A percentile compares a stretch with the other conserved stretches of the same genome.
phyloP scores from a whole-genome alignment of 2,888 invertebrate genomes.

The Galerucella pusilla region DNA sequence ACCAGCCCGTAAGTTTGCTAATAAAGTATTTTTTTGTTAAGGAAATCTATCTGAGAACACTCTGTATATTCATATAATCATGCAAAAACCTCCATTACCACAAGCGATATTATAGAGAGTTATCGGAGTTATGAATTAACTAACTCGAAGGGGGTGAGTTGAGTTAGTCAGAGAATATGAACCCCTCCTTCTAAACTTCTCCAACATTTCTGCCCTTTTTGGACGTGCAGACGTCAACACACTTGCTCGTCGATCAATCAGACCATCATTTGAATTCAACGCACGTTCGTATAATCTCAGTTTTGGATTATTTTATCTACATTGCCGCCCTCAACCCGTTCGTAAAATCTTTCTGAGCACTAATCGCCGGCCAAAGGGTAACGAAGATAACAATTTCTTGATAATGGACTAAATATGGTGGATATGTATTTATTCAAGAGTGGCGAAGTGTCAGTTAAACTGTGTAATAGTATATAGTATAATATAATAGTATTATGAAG shows the following conservation, averaged over 20 bases:
- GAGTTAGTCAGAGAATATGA: constrained; percentile 31
- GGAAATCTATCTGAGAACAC: too few relatives aligned
- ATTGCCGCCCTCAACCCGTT: constrained; percentile 59
- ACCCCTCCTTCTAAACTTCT: constrained; percentile 28
- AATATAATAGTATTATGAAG: too few relatives aligned
- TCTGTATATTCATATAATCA: too few relatives aligned
- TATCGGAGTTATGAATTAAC: constrained; percentile 45
- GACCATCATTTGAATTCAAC: constrained; percentile 62
- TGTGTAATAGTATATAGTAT: too few relatives aligned
- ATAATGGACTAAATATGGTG: background rate
- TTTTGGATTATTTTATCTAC: constrained; percentile 65
- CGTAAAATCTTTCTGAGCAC: background rate
- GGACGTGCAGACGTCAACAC: constrained; percentile 51
- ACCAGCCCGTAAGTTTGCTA: too few relatives aligned
- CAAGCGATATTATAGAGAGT: constrained; percentile 16
- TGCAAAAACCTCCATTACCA: constrained; percentile 27
- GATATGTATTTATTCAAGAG: too few relatives aligned
- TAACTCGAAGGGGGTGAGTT: constrained; percentile 38
- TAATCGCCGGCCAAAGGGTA: constrained; percentile 5
- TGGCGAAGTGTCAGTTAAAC: too few relatives aligned
- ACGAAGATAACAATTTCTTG: background rate
- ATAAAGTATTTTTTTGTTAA: too few relatives aligned
- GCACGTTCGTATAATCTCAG: constrained; percentile 65
- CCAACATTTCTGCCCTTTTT: constrained; percentile 26
- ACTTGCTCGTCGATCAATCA: constrained; percentile 56